Conservation (phyloP, 2,888 invertebrate genomes). For the Drosophila flavopinicola region DNA sequence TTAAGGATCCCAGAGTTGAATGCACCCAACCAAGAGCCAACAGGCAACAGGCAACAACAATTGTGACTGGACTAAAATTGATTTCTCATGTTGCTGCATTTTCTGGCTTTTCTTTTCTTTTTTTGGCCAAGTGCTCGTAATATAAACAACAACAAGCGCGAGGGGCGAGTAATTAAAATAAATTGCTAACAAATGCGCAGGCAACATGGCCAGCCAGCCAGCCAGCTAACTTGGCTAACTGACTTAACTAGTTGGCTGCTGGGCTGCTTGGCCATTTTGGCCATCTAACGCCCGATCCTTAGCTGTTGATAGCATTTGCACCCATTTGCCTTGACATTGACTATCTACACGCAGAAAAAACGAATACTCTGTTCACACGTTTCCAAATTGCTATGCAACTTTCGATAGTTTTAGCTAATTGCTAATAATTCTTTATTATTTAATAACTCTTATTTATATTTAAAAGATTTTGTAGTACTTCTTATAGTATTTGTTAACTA, state of each 20-base stretch:
- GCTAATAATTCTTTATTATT: no score
- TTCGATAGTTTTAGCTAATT: no score
- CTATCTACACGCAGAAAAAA: constrained; percentile 13
- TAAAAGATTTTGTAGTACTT: no score
- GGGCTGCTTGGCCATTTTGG: constrained; percentile 14
- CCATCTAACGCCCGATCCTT: constrained; percentile 58
- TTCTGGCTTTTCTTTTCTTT: not conserved
- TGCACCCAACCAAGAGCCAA: constrained; percentile 23
- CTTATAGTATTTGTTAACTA: no score
- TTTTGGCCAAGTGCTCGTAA: constrained; percentile 40
- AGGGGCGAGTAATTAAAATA: constrained; percentile 67
- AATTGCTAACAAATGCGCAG: constrained; percentile 52
- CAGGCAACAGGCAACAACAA: constrained; percentile 12
- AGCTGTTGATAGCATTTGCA: constrained; percentile 66
- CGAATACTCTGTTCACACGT: no score
- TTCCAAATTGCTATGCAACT: no score
- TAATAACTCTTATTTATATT: no score
- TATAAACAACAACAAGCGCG: constrained; percentile 50
- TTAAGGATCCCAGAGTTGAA: constrained; percentile 50
- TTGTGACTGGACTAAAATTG: constrained; percentile 61
- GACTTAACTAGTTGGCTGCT: constrained; percentile 3
- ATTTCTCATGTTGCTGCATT: constrained; percentile 67
- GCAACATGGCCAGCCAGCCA: constrained; percentile 25
- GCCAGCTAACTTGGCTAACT: not conserved
- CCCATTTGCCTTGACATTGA: constrained; percentile 2